A percentile compares a stretch with the other conserved stretches of the same genome.
Conservation (phyloP, 2,797 vertebrate species). For the Molossus molossus region DNA sequence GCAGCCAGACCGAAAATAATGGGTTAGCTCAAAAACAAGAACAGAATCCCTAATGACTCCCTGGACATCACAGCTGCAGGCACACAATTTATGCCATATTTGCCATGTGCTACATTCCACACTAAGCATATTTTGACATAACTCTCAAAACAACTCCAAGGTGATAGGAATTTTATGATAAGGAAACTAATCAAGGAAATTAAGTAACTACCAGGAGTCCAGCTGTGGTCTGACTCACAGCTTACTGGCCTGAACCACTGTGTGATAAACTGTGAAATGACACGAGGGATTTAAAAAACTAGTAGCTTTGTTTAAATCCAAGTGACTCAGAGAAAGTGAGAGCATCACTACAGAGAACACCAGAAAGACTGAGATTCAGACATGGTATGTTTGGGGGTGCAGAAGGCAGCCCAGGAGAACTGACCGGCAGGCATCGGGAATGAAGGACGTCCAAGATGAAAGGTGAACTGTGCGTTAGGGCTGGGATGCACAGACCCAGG, state of each 20-base stretch:
- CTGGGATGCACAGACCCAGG: background rate
- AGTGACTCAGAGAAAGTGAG: background rate
- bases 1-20: background rate
- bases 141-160: background rate
- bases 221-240: background rate
- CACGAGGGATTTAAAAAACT: background rate
- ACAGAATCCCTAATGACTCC: background rate
- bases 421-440: background rate
- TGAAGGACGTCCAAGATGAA: background rate
- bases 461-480: background rate
- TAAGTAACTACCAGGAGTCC: background rate
- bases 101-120: background rate
- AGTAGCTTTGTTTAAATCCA: constrained; percentile 2
- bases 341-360: background rate
- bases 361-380: background rate
- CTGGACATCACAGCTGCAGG: background rate
- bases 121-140: background rate
- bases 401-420: background rate
- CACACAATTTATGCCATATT: background rate
- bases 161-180: background rate
- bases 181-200: constrained; percentile 19
- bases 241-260: background rate
- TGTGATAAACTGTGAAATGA: background rate
- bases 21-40: background rate
- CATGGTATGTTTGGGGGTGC: background rate